These are phyloP conservation scores for Acyrthosiphon pisum DNA, from an alignment of 1,140 invertebrate species.

Conservation along the genomic window DNA sequence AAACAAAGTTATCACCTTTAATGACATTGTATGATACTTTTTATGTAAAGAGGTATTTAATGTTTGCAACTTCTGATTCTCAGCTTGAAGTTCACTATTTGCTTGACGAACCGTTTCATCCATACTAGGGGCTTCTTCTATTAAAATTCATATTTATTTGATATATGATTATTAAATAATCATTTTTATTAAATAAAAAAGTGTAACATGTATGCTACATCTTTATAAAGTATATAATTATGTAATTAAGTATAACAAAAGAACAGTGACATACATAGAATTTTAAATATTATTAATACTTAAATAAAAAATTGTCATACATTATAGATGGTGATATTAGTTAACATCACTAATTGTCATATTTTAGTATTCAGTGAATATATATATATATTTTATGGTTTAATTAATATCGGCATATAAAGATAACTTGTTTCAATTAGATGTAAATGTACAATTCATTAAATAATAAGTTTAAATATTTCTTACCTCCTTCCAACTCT, in stretches of 20 bases:
- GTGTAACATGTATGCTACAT: not conserved
- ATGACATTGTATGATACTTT: conserved; percentile 88
- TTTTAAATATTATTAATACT: not conserved
- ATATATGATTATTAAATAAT: not conserved
- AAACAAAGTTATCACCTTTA: conserved; percentile 70
- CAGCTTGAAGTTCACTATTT: conserved; percentile 85
- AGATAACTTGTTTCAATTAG: too few species aligned
- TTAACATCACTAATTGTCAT: not conserved
- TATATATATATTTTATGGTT: too few species aligned
- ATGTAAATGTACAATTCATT: not conserved
- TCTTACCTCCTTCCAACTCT: conserved; percentile 50
- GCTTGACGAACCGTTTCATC: conserved; percentile 83
- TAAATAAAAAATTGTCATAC: too few species aligned
- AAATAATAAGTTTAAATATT: not conserved
- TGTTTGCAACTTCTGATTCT: conserved; percentile 91
- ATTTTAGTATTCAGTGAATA: not conserved
- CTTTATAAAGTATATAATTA: not conserved
- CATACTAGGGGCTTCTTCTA: conserved; percentile 70
- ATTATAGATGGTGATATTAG: too few species aligned
- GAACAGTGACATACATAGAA: not conserved
- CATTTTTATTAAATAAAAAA: not conserved
- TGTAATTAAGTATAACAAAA: not conserved
- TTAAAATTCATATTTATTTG: not conserved
- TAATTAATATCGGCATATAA: not conserved
- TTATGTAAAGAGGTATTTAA: conserved; percentile 92